Evolutionary conservation across 2,888 invertebrate species (phyloP).

Genomic region (Phragmatobia fuliginosa): DNA sequence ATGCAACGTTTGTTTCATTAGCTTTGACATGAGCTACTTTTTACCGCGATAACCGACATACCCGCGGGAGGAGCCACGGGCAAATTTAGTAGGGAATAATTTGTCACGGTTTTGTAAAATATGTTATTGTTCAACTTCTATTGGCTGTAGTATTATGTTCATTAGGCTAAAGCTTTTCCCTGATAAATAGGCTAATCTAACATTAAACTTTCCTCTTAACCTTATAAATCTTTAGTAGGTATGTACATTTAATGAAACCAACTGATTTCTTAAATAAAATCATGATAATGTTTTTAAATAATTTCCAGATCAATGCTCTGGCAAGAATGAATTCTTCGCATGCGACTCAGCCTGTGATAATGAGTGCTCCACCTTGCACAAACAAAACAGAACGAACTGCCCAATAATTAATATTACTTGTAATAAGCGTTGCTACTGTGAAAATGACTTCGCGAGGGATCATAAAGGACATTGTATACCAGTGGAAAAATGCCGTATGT

Average conservation of each 20-base stretch:
- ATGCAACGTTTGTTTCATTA: too few species aligned
- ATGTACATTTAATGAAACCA: too few species aligned
- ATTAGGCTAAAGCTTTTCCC: too few species aligned
- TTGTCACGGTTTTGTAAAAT: too few species aligned
- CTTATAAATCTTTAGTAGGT: not conserved
- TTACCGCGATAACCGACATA: too few species aligned
- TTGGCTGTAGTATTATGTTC: too few species aligned
- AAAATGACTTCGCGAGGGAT: constrained; percentile 48
- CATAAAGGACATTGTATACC: constrained; percentile 29
- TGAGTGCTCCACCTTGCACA: constrained; percentile 10
- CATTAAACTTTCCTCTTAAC: not conserved
- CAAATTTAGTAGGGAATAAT: too few species aligned
- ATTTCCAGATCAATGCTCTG: constrained; percentile 26
- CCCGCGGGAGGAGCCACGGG: too few species aligned
- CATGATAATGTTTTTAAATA: not conserved
- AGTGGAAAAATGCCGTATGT: constrained; percentile 33
- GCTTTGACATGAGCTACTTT: too few species aligned
- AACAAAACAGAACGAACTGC: constrained; percentile 27
- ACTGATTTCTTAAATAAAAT: too few species aligned
- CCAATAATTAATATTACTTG: constrained; percentile 11
- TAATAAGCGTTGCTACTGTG: constrained; percentile 46
- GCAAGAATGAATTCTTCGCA: constrained; percentile 25
- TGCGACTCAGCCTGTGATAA: constrained; percentile 26
- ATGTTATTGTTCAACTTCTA: too few species aligned
- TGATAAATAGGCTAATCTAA: too few species aligned